These are phyloP conservation scores for Saturnia pavonia DNA, from an alignment of 2,888 invertebrate genomes.

Conservation along the genomic window DNA sequence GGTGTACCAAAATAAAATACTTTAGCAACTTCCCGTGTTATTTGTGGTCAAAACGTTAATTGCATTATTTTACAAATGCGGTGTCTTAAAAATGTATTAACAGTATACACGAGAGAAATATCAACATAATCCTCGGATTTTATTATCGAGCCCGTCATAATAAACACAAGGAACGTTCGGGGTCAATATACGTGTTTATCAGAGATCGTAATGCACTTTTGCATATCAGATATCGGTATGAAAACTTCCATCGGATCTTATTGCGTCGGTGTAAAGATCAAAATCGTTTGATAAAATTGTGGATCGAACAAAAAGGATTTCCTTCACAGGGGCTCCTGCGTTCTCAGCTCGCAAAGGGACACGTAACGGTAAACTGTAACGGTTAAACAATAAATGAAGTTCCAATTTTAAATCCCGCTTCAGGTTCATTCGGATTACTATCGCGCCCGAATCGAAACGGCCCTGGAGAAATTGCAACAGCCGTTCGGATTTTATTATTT, in stretches of 20 bases:
- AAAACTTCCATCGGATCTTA: conserved; percentile 9
- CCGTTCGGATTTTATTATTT: conserved; percentile 38
- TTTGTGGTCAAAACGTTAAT: background rate
- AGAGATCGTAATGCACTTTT: conserved; percentile 34
- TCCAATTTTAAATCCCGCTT: conserved; percentile 39
- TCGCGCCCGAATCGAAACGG: conserved; percentile 45
- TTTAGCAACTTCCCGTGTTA: background rate
- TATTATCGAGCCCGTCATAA: conserved; percentile 10
- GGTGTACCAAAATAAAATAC: background rate
- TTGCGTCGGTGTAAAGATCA: background rate
- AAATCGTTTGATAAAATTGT: background rate
- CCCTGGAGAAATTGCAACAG: conserved; percentile 46
- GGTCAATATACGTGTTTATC: conserved; percentile 33
- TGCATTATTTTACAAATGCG: background rate
- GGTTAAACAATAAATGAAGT: conserved; percentile 60
- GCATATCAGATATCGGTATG: conserved; percentile 9
- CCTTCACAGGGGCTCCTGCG: background rate
- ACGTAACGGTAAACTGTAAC: conserved; percentile 69
- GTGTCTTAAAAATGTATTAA: background rate
- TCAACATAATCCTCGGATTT: conserved; percentile 16
- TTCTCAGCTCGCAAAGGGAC: conserved; percentile 64
- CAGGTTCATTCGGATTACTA: conserved; percentile 45
- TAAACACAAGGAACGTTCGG: conserved; percentile 22
- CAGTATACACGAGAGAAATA: background rate
- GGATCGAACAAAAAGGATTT: background rate